phyloP scores from a whole-genome alignment of 2,113 vertebrate species.

The Clarias gariepinus region DNA sequence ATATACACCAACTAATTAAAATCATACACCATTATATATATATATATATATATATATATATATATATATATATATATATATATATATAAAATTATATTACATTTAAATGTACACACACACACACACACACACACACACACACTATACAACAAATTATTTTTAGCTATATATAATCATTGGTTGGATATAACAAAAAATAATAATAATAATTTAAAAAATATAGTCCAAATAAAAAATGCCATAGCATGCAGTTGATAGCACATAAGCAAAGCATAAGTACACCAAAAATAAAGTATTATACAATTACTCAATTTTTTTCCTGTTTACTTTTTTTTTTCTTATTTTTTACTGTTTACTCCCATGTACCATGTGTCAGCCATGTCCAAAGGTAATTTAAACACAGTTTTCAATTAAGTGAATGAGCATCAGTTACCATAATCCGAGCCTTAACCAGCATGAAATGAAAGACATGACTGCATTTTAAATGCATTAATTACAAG shows the following conservation, averaged over 20 bases:
- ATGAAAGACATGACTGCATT: constrained; percentile 41
- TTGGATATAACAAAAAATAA: too few species aligned
- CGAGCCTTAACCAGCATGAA: constrained; percentile 16
- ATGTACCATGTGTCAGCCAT: not conserved
- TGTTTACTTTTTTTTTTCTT: too few species aligned
- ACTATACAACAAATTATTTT: too few species aligned
- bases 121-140: too few species aligned
- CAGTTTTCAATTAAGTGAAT: constrained; percentile 33
- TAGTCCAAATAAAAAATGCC: too few species aligned
- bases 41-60: too few species aligned
- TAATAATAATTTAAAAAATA: too few species aligned
- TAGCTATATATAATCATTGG: too few species aligned
- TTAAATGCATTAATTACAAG: constrained; percentile 43
- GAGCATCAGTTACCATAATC: constrained; percentile 37
- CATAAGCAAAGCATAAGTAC: not conserved
- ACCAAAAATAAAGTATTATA: not conserved
- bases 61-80: too few species aligned
- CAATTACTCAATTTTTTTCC: not conserved
- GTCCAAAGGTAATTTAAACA: not conserved
- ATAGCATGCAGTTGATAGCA: not conserved
- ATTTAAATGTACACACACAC: too few species aligned
- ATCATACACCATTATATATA: too few species aligned
- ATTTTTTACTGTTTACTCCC: not conserved
- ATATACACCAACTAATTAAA: not conserved
- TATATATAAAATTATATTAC: too few species aligned